A percentile compares a stretch with the other conserved stretches of the same genome.
phyloP scores from a whole-genome alignment of 2,888 invertebrate species.

The Zygogramma bicolorata region DNA sequence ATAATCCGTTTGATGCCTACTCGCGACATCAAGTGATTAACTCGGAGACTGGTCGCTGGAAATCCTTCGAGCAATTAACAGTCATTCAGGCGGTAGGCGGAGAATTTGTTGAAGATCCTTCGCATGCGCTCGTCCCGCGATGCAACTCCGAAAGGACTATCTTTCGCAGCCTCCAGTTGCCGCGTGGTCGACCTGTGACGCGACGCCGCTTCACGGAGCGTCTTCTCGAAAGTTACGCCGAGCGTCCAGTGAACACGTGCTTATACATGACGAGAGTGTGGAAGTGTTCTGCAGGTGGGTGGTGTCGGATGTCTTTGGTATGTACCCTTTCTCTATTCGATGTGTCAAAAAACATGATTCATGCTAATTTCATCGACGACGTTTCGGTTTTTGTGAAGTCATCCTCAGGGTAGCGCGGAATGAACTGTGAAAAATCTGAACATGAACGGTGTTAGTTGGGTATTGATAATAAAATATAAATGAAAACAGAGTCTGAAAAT shows the following conservation, averaged over 20 bases:
- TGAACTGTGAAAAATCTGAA: too few relatives aligned
- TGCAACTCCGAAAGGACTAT: conserved; percentile 26
- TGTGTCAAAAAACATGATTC: too few relatives aligned
- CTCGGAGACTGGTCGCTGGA: conserved; percentile 54
- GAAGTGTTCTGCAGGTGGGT: conserved; percentile 12
- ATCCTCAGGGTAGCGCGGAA: too few relatives aligned
- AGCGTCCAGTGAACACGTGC: conserved; percentile 36
- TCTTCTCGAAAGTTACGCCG: conserved; percentile 31
- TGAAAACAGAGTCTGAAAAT: too few relatives aligned
- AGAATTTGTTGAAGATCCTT: conserved; percentile 50
- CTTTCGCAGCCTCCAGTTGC: conserved; percentile 57
- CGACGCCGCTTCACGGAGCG: conserved; percentile 37
- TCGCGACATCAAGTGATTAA: conserved; percentile 59
- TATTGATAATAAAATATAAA: too few relatives aligned
- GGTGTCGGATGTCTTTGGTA: neutral
- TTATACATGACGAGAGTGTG: neutral
- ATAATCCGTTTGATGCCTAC: conserved; percentile 21
- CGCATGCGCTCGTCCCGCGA: conserved; percentile 56
- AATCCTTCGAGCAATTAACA: conserved; percentile 61
- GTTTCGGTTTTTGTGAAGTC: too few relatives aligned
- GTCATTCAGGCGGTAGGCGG: conserved; percentile 58
- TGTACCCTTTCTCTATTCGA: neutral
- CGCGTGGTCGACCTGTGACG: conserved; percentile 62
- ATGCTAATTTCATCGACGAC: too few relatives aligned
- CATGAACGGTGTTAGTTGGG: too few relatives aligned